These are phyloP conservation scores for Quadriops clusia DNA, from an alignment of 2,888 invertebrate species.

Conservation along the genomic window DNA sequence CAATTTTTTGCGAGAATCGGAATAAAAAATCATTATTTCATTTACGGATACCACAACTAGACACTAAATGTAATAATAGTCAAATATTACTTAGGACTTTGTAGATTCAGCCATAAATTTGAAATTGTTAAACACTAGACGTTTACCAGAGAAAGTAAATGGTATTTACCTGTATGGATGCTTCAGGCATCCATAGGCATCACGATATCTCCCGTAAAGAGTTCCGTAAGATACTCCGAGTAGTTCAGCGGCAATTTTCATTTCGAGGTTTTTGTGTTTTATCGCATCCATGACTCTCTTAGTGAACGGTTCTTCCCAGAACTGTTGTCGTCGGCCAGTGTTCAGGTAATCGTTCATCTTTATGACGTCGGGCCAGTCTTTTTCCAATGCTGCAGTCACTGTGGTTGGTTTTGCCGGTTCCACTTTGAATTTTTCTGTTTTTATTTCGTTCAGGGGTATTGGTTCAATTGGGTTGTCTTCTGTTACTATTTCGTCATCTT, in stretches of 20 bases:
- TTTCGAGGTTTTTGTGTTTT: conserved; percentile 79
- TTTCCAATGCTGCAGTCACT: conserved; percentile 33
- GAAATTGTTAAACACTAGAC: too few relatives aligned
- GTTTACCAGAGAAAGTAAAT: too few relatives aligned
- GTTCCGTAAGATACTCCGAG: conserved; percentile 86
- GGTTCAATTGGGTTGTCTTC: conserved; percentile 24
- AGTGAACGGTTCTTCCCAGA: conserved; percentile 87
- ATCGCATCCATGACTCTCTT: conserved; percentile 83
- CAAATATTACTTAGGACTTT: too few relatives aligned
- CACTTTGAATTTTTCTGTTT: conserved; percentile 11
- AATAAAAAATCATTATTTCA: too few relatives aligned
- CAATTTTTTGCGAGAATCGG: too few relatives aligned
- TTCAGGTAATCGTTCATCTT: conserved; percentile 79
- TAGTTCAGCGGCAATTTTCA: conserved; percentile 86
- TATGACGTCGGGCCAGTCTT: conserved; percentile 54
- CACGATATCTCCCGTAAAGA: conserved; percentile 77
- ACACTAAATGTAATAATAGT: too few relatives aligned
- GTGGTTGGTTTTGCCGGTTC: conserved; percentile 21
- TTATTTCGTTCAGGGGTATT: conserved; percentile 19
- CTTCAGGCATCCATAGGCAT: conserved; percentile 80
- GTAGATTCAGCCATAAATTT: too few relatives aligned
- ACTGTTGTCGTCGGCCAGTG: conserved; percentile 77
- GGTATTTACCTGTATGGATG: conserved; percentile 84
- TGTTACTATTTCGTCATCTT: conserved; percentile 23
- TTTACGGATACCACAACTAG: too few relatives aligned